Evolutionary conservation across 2,113 vertebrate species (phyloP).

Genomic region (Callopanchax toddi): DNA sequence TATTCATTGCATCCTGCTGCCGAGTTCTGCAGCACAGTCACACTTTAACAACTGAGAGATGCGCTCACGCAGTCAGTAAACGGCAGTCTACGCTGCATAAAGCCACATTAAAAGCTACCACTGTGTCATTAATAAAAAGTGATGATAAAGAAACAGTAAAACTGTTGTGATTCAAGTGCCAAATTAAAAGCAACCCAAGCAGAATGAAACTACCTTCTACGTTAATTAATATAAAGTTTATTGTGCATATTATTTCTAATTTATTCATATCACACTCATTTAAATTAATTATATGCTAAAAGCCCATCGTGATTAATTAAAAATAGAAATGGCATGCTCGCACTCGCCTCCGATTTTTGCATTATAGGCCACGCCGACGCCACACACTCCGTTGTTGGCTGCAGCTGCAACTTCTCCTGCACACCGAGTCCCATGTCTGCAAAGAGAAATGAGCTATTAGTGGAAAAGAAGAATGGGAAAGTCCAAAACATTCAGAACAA

Average conservation of each 20-base stretch:
- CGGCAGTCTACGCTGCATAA: constrained; percentile 6
- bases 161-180: neutral
- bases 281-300: constrained; percentile 13
- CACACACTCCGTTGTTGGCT: constrained; percentile 93
- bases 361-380: constrained; percentile 93
- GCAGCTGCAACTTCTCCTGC: constrained; percentile 93
- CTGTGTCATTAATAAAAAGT: constrained; percentile 19
- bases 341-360: constrained; percentile 92
- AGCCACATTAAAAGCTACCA: constrained; percentile 14
- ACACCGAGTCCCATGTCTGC: constrained; percentile 93
- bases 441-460: neutral
- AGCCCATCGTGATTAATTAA: neutral
- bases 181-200: neutral
- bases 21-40: constrained; percentile 10
- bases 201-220: neutral
- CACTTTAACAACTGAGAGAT: constrained; percentile 15
- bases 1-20: neutral
- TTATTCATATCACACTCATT: constrained; percentile 10
- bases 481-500: neutral
- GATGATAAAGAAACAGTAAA: constrained; percentile 3
- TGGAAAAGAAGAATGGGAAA: neutral
- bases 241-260: constrained; percentile 11
- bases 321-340: neutral
- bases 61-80: constrained; percentile 19
- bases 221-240: constrained; percentile 11